phyloP scores from a whole-genome alignment of 1,140 invertebrate genomes.

The Hylyphantes graminicola region DNA sequence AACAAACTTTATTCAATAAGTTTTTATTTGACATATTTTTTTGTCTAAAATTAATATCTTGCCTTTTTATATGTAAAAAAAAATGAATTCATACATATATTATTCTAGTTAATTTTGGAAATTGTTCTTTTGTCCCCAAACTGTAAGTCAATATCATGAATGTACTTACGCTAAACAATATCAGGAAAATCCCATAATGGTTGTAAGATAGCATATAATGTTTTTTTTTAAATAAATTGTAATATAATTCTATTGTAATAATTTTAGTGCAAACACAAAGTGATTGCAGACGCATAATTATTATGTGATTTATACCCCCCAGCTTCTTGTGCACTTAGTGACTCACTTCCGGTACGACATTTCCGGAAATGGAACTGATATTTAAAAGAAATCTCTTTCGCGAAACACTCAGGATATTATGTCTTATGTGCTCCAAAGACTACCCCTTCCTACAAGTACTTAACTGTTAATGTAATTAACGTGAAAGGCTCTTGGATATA shows the following conservation, averaged over 20 bases:
- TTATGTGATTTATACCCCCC: conserved; percentile 48
- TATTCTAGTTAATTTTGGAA: no score
- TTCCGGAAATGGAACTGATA: background rate
- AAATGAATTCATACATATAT: no score
- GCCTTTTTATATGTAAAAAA: no score
- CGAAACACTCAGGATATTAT: conserved; percentile 53
- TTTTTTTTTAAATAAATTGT: conserved; percentile 2
- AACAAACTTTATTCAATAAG: no score
- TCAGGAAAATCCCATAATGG: background rate
- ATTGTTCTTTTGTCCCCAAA: no score
- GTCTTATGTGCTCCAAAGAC: conserved; percentile 45
- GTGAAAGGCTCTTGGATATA: conserved; percentile 42
- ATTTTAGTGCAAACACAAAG: conserved; percentile 20
- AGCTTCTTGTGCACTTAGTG: conserved; percentile 49
- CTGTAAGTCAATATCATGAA: no score
- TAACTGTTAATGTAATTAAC: conserved; percentile 35
- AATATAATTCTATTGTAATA: conserved; percentile 2
- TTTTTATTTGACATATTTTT: no score
- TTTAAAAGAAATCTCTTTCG: conserved; percentile 30
- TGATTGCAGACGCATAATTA: conserved; percentile 27
- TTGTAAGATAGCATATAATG: conserved; percentile 6
- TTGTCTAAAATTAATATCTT: no score
- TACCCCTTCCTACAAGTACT: conserved; percentile 45
- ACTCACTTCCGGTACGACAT: conserved; percentile 14
- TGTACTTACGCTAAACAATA: no score